A percentile compares a stretch with the other conserved stretches of the same genome.
Evolutionary conservation across 1,140 invertebrate species (phyloP).

Genomic region (Caenorhabditis inopinata): DNA sequence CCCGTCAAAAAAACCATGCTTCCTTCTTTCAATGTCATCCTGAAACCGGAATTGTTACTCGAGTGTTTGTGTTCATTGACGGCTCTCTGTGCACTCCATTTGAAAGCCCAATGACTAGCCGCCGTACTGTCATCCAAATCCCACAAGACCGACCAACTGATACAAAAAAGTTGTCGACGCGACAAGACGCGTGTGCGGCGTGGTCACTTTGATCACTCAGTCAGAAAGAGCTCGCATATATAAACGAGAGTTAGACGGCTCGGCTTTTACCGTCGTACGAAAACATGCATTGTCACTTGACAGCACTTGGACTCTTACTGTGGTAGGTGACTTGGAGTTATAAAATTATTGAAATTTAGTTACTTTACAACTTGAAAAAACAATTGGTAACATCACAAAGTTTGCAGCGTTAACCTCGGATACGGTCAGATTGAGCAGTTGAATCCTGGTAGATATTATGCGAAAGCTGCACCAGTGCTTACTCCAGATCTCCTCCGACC

Average conservation of each 20-base stretch:
- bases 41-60: slow-evolving; percentile 23
- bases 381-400: not conserved
- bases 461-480: slow-evolving; percentile 3
- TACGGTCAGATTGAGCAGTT: not conserved
- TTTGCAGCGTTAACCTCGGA: not conserved
- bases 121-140: not conserved
- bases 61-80: slow-evolving; percentile 32
- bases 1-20: not conserved
- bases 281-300: slow-evolving; percentile 16
- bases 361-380: too few species aligned
- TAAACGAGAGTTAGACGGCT: slow-evolving; percentile 24
- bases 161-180: slow-evolving; percentile 24
- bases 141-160: slow-evolving; percentile 14
- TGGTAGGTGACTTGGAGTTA: not conserved
- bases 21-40: not conserved
- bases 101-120: slow-evolving; percentile 9
- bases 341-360: too few species aligned
- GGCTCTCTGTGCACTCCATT: not conserved
- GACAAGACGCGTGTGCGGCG: not conserved
- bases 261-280: not conserved
- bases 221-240: not conserved
- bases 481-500: not conserved
- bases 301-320: slow-evolving; percentile 6
- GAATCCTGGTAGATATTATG: slow-evolving; percentile 17
- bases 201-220: not conserved